Base-by-base conservation (phyloP, 2,797 vertebrate species). In the Pipistrellus kuhlii region DNA sequence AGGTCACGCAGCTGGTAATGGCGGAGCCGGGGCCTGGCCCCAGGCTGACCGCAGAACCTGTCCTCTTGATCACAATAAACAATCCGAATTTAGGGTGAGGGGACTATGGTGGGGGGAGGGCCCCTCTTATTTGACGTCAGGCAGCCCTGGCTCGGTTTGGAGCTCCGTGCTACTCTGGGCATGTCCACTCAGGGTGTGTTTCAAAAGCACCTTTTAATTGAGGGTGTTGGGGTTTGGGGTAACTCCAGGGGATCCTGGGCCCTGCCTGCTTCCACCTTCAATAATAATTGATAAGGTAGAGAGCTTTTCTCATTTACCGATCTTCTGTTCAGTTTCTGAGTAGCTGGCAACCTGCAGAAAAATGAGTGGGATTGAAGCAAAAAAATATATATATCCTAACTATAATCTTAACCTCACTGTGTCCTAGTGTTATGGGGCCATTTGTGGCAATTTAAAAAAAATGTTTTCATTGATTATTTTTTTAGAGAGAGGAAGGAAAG, bases 321-420 rank as follows among this genome's bases (percentile, higher is more conserved):
- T 66, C 64, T 85, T 41, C 81, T 66, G 41, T 69, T 68, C 44
- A 27, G 51, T 90, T 90, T 83, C 72, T 81, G 68, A 77, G 32
- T 66, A 46, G 53, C 59, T 88, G 35, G 11, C 55, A 69, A 90
- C 44, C 32, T 75, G 44, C 59, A 62, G 46, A 51, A 64, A 92
- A 76, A 84, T 88, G 68, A 38, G 7, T 41, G 21, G n/a, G 2
- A 48, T 8, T 5, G 25, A 41, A 13, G 13, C 2, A 10, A 15
- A 7, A 5, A 44, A 48, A 51, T 17, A 23, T 17, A 41, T 20
- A 68, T 35, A 35, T 0, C 51, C 41, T 57, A 18, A 84, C 48
- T 51, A 13, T 35, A 78, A 84, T 25, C 20, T 18, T 84, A 18
- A 87, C n/a, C 3, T 85, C 25, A 41, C 35, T 2, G 8, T 68